Evolutionary conservation across 2,888 invertebrate genomes (phyloP).

Genomic region (Amblyjoppa proteus): DNA sequence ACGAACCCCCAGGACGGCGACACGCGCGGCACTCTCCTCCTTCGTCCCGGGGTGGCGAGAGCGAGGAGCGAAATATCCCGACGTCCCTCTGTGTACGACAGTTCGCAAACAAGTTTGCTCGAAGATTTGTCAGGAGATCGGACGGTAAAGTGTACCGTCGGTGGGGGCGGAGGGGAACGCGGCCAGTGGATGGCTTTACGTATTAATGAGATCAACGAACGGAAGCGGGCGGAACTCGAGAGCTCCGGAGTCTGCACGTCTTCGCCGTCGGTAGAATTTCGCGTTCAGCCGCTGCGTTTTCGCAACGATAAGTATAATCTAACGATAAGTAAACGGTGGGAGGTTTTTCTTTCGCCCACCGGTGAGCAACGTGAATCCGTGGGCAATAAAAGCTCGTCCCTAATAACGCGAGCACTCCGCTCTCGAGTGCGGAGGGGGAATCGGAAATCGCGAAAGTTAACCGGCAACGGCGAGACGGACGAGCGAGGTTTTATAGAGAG

Average conservation of each 20-base stretch:
- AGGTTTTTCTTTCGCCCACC: not conserved
- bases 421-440: not conserved
- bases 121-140: slow-evolving; percentile 39
- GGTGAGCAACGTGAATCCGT: not conserved
- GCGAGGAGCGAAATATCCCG: not conserved
- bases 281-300: too few relatives aligned
- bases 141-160: slow-evolving; percentile 10
- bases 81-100: slow-evolving; percentile 12
- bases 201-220: slow-evolving; percentile 37
- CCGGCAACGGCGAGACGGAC: not conserved
- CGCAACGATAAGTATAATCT: not conserved
- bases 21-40: not conserved
- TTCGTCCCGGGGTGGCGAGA: not conserved
- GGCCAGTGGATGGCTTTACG: slow-evolving; percentile 39
- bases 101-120: slow-evolving; percentile 55
- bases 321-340: not conserved
- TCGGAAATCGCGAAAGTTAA: slow-evolving; percentile 20
- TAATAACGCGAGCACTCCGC: slow-evolving; percentile 2
- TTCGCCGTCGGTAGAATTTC: not conserved
- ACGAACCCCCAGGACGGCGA: not conserved
- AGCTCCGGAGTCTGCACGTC: not conserved
- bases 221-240: too few relatives aligned
- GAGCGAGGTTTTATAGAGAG: slow-evolving; percentile 12
- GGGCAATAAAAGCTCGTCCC: not conserved
- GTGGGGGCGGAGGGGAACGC: slow-evolving; percentile 18